phyloP scores from a whole-genome alignment of 2,797 vertebrate species.

The Rhinogobio ventralis region DNA sequence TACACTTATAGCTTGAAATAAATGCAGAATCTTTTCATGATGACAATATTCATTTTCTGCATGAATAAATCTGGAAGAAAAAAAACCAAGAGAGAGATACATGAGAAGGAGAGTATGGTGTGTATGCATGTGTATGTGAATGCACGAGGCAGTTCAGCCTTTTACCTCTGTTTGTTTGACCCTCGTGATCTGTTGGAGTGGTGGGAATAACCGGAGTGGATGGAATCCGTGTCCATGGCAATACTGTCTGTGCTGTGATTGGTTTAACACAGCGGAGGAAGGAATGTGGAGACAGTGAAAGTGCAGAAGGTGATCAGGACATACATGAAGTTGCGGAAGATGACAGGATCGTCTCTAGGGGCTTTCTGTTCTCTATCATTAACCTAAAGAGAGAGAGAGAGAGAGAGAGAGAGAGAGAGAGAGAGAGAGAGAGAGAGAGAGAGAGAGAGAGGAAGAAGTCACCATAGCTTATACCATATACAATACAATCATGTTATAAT shows the following conservation, averaged over 20 bases:
- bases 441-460: not conserved
- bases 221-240: conserved; percentile 96
- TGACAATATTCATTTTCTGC: conserved; percentile 21
- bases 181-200: conserved; percentile 93
- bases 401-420: too few relatives aligned
- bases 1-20: conserved; percentile 17
- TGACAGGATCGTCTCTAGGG: conserved; percentile 57
- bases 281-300: conserved; percentile 51
- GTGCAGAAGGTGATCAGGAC: conserved; percentile 60
- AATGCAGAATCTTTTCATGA: conserved; percentile 16
- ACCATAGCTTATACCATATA: not conserved
- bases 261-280: conserved; percentile 61
- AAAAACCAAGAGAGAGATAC: not conserved
- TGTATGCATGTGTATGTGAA: conserved; percentile 11
- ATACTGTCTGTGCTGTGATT: conserved; percentile 61
- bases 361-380: conserved; percentile 62
- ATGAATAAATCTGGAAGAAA: conserved; percentile 2
- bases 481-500: not conserved
- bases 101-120: not conserved
- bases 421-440: conserved; percentile 41
- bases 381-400: conserved; percentile 60
- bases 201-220: conserved; percentile 94
- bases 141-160: not conserved
- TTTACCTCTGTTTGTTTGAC: conserved; percentile 92
- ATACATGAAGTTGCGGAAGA: conserved; percentile 54